These are phyloP conservation scores for Ectropis grisescens DNA, from an alignment of 1,140 invertebrate genomes.

Conservation along the genomic window DNA sequence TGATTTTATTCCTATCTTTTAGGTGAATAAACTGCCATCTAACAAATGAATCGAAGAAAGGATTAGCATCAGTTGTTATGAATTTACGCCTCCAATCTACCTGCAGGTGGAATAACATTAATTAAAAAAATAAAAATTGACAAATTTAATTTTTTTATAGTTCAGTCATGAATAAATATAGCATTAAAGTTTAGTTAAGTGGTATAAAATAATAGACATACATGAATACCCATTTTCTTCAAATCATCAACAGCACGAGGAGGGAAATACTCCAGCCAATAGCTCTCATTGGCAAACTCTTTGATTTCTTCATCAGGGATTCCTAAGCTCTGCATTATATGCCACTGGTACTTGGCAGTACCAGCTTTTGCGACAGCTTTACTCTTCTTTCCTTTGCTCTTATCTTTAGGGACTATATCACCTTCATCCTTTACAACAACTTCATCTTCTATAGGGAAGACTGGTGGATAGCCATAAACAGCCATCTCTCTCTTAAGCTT, in stretches of 20 bases:
- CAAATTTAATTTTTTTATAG: no score
- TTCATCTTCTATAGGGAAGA: slow-evolving; percentile 81
- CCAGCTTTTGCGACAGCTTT: slow-evolving; percentile 97
- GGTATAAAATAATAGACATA: no score
- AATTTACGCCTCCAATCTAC: slow-evolving; percentile 97
- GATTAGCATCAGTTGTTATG: slow-evolving; percentile 98
- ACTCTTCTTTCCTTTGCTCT: slow-evolving; percentile 98
- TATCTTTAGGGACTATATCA: slow-evolving; percentile 86
- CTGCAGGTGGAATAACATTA: no score
- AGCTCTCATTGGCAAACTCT: slow-evolving; percentile 89
- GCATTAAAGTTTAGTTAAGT: no score
- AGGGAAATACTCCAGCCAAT: slow-evolving; percentile 98
- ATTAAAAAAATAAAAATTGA: slow-evolving; percentile 6
- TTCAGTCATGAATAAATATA: no score
- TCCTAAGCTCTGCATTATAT: slow-evolving; percentile 97
- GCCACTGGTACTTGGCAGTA: slow-evolving; percentile 95
- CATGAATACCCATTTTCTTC: slow-evolving; percentile 90
- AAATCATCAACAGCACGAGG: slow-evolving; percentile 90
- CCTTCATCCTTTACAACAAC: slow-evolving; percentile 61
- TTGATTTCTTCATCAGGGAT: slow-evolving; percentile 92
- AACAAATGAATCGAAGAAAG: slow-evolving; percentile 98
- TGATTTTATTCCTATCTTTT: slow-evolving; percentile 90
- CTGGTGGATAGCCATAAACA: slow-evolving; percentile 92
- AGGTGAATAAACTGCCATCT: slow-evolving; percentile 96
- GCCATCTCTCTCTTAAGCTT: slow-evolving; percentile 96